A percentile compares a stretch with the other conserved stretches of the same genome.
These are phyloP conservation scores for Platysteira castanea DNA, from an alignment of 2,113 vertebrate species.

Conservation along the genomic window DNA sequence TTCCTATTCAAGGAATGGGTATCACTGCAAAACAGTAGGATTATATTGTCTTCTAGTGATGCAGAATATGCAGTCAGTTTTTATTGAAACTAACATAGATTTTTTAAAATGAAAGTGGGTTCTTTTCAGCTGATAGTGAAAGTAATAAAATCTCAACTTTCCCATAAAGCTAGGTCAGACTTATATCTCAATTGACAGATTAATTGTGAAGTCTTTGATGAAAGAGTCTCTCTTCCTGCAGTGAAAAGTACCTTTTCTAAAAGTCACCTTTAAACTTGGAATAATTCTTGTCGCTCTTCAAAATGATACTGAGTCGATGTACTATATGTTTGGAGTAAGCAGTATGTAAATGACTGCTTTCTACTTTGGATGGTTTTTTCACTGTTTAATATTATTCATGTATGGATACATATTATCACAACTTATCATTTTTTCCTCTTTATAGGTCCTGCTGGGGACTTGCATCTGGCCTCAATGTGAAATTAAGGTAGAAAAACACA, in stretches of 20 bases:
- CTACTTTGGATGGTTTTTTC: neutral
- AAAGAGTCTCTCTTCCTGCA: neutral
- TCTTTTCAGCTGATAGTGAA: neutral
- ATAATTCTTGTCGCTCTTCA: neutral
- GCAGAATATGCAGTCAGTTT: neutral
- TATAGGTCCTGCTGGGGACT: constrained; percentile 87
- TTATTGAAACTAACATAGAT: neutral
- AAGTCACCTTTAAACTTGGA: neutral
- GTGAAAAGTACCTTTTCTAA: neutral
- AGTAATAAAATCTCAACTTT: neutral
- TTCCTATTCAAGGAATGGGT: neutral
- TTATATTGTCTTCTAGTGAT: neutral
- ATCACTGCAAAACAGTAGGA: neutral
- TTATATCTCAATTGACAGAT: neutral
- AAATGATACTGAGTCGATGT: neutral
- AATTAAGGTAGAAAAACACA: constrained; percentile 79
- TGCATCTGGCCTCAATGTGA: constrained; percentile 85
- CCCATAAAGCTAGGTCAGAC: neutral
- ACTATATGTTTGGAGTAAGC: neutral
- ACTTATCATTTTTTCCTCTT: constrained; percentile 51
- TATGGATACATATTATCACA: constrained; percentile 49
- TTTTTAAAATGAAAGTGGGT: rapidly evolving
- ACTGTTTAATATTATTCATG: constrained; percentile 17
- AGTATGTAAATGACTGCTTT: constrained; percentile 8
- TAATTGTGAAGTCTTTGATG: neutral